Evolutionary conservation across 2,888 invertebrate species (phyloP).

Genomic region (Cantharis nigra): DNA sequence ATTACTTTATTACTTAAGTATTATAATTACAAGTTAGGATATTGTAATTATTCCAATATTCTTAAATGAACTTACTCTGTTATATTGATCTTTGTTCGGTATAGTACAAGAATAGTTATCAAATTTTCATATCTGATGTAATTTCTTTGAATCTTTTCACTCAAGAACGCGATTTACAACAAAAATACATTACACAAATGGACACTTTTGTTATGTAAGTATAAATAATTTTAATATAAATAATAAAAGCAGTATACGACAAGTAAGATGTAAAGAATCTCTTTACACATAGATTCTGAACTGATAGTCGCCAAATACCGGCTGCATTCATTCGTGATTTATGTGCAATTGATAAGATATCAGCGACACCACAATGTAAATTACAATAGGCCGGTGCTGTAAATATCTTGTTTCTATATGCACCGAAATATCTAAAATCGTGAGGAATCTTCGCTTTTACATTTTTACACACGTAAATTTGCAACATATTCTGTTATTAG

Average conservation of each 20-base stretch:
- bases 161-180: not conserved
- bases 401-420: conserved; percentile 48
- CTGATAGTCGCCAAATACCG: conserved; percentile 44
- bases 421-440: conserved; percentile 30
- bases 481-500: conserved; percentile 44
- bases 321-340: conserved; percentile 52
- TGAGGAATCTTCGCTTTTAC: conserved; percentile 27
- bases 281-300: conserved; percentile 44
- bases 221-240: not conserved
- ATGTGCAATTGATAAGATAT: conserved; percentile 54
- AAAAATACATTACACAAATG: not conserved
- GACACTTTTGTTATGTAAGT: not conserved
- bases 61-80: no score
- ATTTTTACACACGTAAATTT: conserved; percentile 42
- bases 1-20: no score
- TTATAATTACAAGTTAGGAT: no score
- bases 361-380: conserved; percentile 56
- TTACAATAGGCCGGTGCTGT: conserved; percentile 53
- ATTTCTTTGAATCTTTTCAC: not conserved
- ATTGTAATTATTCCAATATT: no score
- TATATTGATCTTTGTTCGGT: not conserved
- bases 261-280: conserved; percentile 50
- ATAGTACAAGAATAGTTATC: not conserved
- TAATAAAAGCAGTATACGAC: not conserved
- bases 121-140: not conserved